Conservation (phyloP, 2,888 invertebrate genomes). For the Conus canariensis region DNA sequence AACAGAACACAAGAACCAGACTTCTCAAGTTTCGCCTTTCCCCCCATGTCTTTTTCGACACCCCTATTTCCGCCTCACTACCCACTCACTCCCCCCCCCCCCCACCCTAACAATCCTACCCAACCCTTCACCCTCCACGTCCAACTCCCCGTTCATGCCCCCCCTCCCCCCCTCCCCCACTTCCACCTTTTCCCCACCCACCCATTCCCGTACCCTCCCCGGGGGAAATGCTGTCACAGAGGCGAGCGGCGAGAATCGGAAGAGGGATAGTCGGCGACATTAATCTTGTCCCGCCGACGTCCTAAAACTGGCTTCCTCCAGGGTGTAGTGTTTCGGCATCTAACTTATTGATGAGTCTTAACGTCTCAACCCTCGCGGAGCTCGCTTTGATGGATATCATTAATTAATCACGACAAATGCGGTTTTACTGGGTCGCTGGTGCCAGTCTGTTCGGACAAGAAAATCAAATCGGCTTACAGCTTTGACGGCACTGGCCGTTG, state of each 20-base stretch:
- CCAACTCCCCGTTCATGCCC: too few species aligned
- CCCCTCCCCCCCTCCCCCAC: neutral
- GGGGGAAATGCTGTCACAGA: neutral
- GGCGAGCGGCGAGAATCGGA: neutral
- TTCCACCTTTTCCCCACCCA: too few species aligned
- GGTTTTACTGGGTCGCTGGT: slow-evolving; percentile 31
- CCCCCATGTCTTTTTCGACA: too few species aligned
- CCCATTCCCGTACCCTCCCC: too few species aligned
- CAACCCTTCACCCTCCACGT: neutral
- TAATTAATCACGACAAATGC: slow-evolving; percentile 33
- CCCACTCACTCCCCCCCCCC: too few species aligned
- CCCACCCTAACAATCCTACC: too few species aligned
- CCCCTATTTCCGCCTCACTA: too few species aligned
- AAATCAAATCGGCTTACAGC: neutral
- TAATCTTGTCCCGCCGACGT: slow-evolving; percentile 7
- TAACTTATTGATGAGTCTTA: slow-evolving; percentile 32
- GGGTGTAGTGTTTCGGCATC: neutral
- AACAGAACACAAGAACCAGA: too few species aligned
- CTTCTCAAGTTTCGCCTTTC: too few species aligned
- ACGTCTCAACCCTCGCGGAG: neutral
- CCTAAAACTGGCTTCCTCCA: slow-evolving; percentile 19
- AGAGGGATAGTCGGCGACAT: slow-evolving; percentile 4
- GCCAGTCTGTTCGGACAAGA: neutral
- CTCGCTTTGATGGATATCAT: slow-evolving; percentile 18
- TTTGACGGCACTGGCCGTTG: neutral